Evolutionary conservation across 2,797 vertebrate species (phyloP).

Genomic region (Crenuchus spilurus): DNA sequence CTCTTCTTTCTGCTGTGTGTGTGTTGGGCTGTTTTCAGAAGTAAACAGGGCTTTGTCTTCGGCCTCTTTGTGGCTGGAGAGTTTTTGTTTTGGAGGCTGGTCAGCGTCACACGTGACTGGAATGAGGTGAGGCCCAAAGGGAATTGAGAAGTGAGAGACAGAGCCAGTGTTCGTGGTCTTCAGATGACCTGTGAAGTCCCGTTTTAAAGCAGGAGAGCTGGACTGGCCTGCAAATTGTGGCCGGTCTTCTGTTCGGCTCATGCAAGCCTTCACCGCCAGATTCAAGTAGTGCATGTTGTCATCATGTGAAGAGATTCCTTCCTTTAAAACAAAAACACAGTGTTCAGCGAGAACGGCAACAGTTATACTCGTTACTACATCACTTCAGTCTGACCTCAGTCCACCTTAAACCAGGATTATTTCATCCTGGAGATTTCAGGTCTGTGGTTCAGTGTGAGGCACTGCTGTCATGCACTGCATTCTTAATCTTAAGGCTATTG

Average conservation of each 20-base stretch:
- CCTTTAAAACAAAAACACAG: slow-evolving; percentile 72
- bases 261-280: slow-evolving; percentile 78
- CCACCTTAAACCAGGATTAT: neutral
- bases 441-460: neutral
- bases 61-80: slow-evolving; percentile 24
- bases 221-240: neutral
- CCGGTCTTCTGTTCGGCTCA: slow-evolving; percentile 7
- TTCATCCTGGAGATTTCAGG: neutral
- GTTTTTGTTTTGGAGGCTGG: neutral
- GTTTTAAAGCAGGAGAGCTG: slow-evolving; percentile 59
- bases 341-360: neutral
- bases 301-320: slow-evolving; percentile 79
- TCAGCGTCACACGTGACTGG: slow-evolving; percentile 70
- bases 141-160: slow-evolving; percentile 39
- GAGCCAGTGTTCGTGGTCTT: slow-evolving; percentile 19
- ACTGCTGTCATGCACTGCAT: slow-evolving; percentile 22
- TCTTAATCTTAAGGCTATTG: neutral
- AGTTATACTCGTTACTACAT: neutral
- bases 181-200: slow-evolving; percentile 55
- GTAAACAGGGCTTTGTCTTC: neutral
- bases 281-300: slow-evolving; percentile 88
- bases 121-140: slow-evolving; percentile 83
- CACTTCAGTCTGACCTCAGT: neutral
- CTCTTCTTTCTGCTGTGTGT: neutral
- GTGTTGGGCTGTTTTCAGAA: neutral